Base-by-base conservation (phyloP, 1,140 invertebrate genomes). In the Holcopasites calliopsidis region DNA sequence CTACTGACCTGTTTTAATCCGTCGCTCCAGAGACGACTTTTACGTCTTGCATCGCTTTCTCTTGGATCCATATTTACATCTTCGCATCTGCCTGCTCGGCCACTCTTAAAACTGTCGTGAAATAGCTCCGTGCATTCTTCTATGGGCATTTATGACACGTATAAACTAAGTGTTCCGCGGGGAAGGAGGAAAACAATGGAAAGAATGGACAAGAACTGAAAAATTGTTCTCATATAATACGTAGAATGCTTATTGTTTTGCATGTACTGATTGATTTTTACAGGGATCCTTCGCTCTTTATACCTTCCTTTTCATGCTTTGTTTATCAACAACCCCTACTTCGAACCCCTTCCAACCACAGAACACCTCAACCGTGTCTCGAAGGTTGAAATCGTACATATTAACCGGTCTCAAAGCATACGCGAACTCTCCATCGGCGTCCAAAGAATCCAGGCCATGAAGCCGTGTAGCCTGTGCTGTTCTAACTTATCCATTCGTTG, bases 1-100 rank as follows among this genome's bases (percentile, higher is more conserved):
- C 73, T 66, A 50, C 64, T 77, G 78, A 80, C 80, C 80, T 35
- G 44, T 82, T 77, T 82, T 65, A 44, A 80, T 72, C 62, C 28
- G 58, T 61, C 61, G 42, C 47, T 31, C 18, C 40, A 11, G 40
- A 68, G 40, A 66, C 68, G 6, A 55, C 28, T 77, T 77, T 70
- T 70, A 44, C 52, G 44, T 33, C 49, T 70, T 50, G 61, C 52
- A 65, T 62, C 49, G 78, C 78, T 82, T 82, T 82, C 78, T 64
- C 78, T 74, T 57, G 21, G 61, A 77, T 80, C 49, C 31, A 35
- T 33, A 60, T 76, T 80, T 80, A 70, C 74, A 66, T 65, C 74
- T 38, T 69, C 35, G 35, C 52, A 66, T 64, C 26, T 47, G 21
- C n/a, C 38, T 18, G 28, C 31, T 21, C n/a, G 47, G 21, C 47